phyloP scores from a whole-genome alignment of 2,797 vertebrate species.

The Pagetopsis macropterus region DNA sequence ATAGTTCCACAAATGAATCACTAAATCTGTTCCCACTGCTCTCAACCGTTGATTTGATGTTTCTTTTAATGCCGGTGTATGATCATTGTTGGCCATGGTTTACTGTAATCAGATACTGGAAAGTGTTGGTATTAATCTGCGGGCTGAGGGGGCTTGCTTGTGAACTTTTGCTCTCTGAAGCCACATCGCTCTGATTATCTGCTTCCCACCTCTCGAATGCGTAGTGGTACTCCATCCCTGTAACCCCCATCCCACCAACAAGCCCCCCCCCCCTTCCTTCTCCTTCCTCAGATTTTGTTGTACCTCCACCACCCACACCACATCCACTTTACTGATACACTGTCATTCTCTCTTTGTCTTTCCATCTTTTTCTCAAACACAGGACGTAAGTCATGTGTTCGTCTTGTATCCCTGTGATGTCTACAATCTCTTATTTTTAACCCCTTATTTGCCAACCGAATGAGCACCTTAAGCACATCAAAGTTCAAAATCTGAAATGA shows the following conservation, averaged over 20 bases:
- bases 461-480: background rate
- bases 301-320: constrained; percentile 52
- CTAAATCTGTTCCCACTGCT: constrained; percentile 30
- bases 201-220: constrained; percentile 60
- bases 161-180: constrained; percentile 56
- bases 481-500: background rate
- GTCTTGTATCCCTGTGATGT: background rate
- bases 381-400: background rate
- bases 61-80: constrained; percentile 4
- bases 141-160: constrained; percentile 45
- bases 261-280: constrained; percentile 18
- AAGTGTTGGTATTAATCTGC: constrained; percentile 47
- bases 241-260: constrained; percentile 51
- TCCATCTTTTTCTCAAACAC: constrained; percentile 9
- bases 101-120: constrained; percentile 47
- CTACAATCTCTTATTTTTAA: background rate
- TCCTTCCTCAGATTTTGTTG: constrained; percentile 35
- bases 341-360: constrained; percentile 20
- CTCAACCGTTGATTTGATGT: constrained; percentile 31
- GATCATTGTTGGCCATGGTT: constrained; percentile 13
- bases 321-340: constrained; percentile 31
- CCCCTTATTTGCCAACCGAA: background rate
- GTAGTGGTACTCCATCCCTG: constrained; percentile 66
- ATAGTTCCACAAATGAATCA: constrained; percentile 42
- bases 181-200: constrained; percentile 69